Evolutionary conservation across 64 coral and sea anemone species (phyloP), one percentile per base, ranked within the genome.

Genomic region (Pachyseris speciosa): DNA sequence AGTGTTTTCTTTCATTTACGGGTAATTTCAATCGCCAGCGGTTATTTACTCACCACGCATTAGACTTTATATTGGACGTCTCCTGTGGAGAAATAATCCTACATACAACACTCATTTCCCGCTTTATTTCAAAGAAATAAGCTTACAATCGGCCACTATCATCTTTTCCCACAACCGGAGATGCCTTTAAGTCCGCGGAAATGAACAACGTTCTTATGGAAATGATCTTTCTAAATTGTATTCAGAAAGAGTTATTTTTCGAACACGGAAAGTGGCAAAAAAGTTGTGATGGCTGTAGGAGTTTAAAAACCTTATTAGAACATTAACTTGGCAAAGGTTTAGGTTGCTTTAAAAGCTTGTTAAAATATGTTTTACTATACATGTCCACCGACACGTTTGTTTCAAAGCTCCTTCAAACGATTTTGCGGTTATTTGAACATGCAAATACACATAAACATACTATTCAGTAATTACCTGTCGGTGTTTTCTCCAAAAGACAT

Each of bases 351-450:
- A 3, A 61, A 7, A 26, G 58, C 22, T 61, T 61, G 58, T 61
- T 61, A 24, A 61, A 61, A 24, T 4, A 16, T 70, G 33, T 13
- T 7, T 2, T 5, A 37, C 19, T 33, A 39, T 37, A 34, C 34
- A 4, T 64, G 22, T 4, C 0, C n/a, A 3, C 5, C n/a, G 11
- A 45, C 43, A 45, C 43, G 59, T 27, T 64, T 64, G 9, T 64
- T 64, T 64, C 59, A 64, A 57, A 13, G 22, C 13, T 20, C 5
- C 52, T 57, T 57, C 4, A 4, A 57, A n/a, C 3, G 59, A 17
- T 33, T 77, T 6, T 77, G 74, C 24, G 43, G 43, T 52, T 77
- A 39, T 77, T 34, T 36, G 27, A 77, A 33, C 74, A 53, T 51
- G 73, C 26, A 34, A 29, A 50, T 32, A 34, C 30, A 69, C 32